Evolutionary conservation across 2,888 invertebrate species (phyloP).

Genomic region (Didymodactylos carnosus): DNA sequence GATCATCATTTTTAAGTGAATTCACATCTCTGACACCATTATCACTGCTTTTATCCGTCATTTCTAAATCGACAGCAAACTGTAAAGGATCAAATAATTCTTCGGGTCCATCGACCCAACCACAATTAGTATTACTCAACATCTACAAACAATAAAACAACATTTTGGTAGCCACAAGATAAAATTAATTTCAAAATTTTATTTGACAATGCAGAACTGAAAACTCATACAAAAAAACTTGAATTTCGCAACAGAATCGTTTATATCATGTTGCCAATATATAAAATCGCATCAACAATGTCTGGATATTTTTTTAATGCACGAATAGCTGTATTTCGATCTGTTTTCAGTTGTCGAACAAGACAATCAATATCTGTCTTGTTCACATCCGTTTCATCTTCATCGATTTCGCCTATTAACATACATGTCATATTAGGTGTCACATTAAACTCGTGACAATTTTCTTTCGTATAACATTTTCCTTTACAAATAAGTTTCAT

Average conservation of each 20-base stretch:
- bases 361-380: constrained; percentile 20
- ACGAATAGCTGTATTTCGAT: constrained; percentile 22
- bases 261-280: constrained; percentile 16
- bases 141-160: too few relatives aligned
- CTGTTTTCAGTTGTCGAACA: constrained; percentile 22
- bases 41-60: background rate
- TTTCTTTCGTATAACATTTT: constrained; percentile 19
- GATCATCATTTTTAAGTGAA: background rate
- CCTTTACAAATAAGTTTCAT: constrained; percentile 24
- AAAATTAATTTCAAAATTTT: too few relatives aligned
- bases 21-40: too few relatives aligned
- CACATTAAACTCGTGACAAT: constrained; percentile 16
- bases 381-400: constrained; percentile 20
- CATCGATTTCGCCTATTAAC: constrained; percentile 22
- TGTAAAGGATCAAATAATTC: background rate
- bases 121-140: too few relatives aligned
- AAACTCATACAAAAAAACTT: too few relatives aligned
- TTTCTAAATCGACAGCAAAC: background rate
- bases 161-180: too few relatives aligned
- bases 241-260: background rate
- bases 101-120: too few relatives aligned
- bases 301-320: constrained; percentile 18
- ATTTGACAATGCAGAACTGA: too few relatives aligned
- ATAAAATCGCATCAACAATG: constrained; percentile 23
- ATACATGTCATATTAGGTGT: constrained; percentile 21